A percentile compares a stretch with the other conserved stretches of the same genome.
Conservation (phyloP, 2,113 vertebrate species). For the Percina caprodes region DNA sequence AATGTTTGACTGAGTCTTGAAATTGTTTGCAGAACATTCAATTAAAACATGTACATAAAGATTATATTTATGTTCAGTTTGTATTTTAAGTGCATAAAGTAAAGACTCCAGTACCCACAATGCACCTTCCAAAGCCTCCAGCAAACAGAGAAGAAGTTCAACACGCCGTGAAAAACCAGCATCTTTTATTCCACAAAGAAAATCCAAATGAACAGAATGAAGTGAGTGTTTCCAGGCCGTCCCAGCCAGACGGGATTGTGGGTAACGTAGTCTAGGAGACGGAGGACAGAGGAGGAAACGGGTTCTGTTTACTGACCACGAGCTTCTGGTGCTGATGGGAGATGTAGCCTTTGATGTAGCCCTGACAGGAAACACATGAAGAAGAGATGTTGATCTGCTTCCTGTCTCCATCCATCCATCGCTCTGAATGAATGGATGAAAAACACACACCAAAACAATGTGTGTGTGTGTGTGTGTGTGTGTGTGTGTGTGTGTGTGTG, state of each 20-base stretch:
- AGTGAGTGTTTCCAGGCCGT: background rate
- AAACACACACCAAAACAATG: too few relatives aligned
- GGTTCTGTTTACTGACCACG: conserved; percentile 98
- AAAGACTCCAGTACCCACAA: conserved; percentile 43
- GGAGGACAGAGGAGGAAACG: conserved; percentile 92
- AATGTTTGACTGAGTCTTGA: too few relatives aligned
- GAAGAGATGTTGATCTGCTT: background rate
- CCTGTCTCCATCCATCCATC: too few relatives aligned
- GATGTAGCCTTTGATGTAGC: conserved; percentile 99
- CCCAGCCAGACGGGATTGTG: conserved; percentile 46
- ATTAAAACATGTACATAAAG: too few relatives aligned
- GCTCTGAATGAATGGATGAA: too few relatives aligned
- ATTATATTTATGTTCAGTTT: too few relatives aligned
- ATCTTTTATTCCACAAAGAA: conserved; percentile 51
- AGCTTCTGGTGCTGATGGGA: conserved; percentile 99
- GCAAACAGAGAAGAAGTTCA: background rate
- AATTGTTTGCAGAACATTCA: too few relatives aligned
- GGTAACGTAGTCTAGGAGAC: conserved; percentile 84
- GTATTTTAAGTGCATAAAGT: background rate
- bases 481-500: background rate
- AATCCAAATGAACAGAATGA: background rate
- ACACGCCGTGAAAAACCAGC: conserved; percentile 34
- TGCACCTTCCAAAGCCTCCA: background rate
- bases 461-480: background rate
- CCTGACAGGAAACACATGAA: conserved; percentile 78